Evolutionary conservation across 1,140 invertebrate species (phyloP).

Genomic region (Delia radicum): DNA sequence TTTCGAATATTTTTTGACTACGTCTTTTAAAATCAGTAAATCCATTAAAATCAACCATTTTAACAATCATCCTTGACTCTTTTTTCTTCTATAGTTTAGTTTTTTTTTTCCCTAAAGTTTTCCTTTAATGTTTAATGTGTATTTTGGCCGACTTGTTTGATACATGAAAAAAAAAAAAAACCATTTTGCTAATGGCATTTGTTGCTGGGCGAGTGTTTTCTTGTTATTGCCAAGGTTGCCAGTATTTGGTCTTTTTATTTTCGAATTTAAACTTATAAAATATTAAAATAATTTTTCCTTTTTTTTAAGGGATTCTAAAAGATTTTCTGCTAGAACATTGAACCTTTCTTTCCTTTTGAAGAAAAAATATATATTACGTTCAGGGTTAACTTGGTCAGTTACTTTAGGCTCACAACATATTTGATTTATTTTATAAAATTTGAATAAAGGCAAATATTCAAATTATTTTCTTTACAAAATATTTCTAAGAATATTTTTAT

Average conservation of each 20-base stretch:
- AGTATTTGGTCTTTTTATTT: not conserved
- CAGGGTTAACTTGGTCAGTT: not conserved
- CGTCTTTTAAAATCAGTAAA: not conserved
- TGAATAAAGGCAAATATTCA: not conserved
- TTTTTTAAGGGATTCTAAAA: not conserved
- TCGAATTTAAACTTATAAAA: not conserved
- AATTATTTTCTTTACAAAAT: not conserved
- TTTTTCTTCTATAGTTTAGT: too few species aligned
- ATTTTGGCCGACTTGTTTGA: not conserved
- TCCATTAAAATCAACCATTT: not conserved
- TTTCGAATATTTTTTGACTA: too few species aligned
- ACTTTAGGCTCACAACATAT: not conserved
- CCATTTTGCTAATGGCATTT: constrained; percentile 15
- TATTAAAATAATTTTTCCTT: not conserved
- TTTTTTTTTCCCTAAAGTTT: not conserved
- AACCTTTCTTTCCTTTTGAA: not conserved
- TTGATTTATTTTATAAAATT: not conserved
- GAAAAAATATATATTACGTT: too few species aligned
- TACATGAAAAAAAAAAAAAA: not conserved
- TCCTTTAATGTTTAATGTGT: not conserved
- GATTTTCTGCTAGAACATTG: not conserved
- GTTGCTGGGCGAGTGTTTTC: not conserved
- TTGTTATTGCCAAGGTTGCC: not conserved
- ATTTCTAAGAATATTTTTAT: too few species aligned
- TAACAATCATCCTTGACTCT: not conserved